Percentiles rank a stretch among this genome's conserved stretches.
These are phyloP conservation scores for Aelia acuminata DNA, from an alignment of 2,888 invertebrate species.

Conservation along the genomic window DNA sequence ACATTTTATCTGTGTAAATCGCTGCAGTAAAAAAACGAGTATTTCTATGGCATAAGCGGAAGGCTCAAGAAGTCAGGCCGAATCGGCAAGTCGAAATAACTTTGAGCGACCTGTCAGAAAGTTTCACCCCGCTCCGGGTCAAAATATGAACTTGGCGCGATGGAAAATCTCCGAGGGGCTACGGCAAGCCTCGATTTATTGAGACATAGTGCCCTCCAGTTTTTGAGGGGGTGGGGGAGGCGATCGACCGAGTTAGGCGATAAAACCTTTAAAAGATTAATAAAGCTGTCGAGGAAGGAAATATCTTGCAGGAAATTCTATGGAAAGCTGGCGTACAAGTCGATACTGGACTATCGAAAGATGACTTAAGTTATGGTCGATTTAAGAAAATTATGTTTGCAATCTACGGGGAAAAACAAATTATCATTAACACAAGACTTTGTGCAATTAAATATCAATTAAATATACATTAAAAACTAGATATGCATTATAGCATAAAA, in stretches of 20 bases:
- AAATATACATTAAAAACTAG: no score
- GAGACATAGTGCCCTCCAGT: neutral
- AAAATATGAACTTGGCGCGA: slow-evolving; percentile 28
- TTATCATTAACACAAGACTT: no score
- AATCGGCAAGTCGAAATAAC: slow-evolving; percentile 16
- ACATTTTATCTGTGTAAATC: neutral
- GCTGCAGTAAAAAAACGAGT: neutral
- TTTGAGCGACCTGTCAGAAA: neutral
- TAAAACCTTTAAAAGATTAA: slow-evolving; percentile 32
- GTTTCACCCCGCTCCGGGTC: slow-evolving; percentile 3
- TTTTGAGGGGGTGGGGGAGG: neutral
- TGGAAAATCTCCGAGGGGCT: neutral
- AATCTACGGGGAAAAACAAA: no score
- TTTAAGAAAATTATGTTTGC: neutral
- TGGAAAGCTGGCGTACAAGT: neutral
- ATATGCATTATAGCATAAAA: no score
- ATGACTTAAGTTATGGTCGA: neutral
- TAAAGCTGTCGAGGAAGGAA: neutral
- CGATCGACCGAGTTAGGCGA: neutral
- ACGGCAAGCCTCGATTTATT: slow-evolving; percentile 2
- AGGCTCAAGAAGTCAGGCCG: neutral
- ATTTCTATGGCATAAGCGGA: neutral
- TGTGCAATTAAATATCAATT: no score
- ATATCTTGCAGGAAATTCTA: neutral
- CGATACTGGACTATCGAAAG: neutral